Percentiles rank a stretch among this genome's conserved stretches.
Evolutionary conservation across 2,113 vertebrate genomes (phyloP).

Genomic region (Fukomys damarensis): DNA sequence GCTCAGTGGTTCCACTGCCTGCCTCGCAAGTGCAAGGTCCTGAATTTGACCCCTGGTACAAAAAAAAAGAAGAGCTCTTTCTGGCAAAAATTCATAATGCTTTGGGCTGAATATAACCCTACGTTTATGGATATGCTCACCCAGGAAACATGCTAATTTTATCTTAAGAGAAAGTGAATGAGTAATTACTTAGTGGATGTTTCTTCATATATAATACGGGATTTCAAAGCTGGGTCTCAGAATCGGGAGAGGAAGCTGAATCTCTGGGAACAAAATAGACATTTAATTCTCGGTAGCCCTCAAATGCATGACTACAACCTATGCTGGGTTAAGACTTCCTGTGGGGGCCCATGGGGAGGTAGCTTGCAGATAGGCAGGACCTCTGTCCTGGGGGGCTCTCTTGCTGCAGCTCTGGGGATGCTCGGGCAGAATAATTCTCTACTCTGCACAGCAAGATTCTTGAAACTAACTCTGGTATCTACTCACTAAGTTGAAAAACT

Average conservation of each 20-base stretch:
- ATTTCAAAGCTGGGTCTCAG: background rate
- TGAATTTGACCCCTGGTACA: too few relatives aligned
- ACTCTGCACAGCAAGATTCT: background rate
- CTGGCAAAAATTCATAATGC: background rate
- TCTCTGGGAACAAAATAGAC: background rate
- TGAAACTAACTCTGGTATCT: background rate
- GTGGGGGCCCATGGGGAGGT: background rate
- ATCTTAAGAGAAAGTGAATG: background rate
- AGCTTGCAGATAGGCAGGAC: background rate
- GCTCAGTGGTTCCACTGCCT: too few relatives aligned
- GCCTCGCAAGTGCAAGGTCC: too few relatives aligned
- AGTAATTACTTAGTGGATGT: background rate
- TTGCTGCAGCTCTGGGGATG: too few relatives aligned
- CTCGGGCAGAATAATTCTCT: background rate
- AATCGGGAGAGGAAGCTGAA: background rate
- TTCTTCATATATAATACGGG: background rate
- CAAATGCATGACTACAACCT: background rate
- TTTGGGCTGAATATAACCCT: background rate
- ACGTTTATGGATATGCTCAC: background rate
- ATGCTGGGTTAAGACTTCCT: background rate
- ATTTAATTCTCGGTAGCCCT: background rate
- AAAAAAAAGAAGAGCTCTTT: too few relatives aligned
- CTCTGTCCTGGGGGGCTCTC: background rate
- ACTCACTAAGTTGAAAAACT: background rate
- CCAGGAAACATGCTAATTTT: conserved; percentile 29